phyloP scores from a whole-genome alignment of 2,888 invertebrate species.

The Charanyca ferruginea region DNA sequence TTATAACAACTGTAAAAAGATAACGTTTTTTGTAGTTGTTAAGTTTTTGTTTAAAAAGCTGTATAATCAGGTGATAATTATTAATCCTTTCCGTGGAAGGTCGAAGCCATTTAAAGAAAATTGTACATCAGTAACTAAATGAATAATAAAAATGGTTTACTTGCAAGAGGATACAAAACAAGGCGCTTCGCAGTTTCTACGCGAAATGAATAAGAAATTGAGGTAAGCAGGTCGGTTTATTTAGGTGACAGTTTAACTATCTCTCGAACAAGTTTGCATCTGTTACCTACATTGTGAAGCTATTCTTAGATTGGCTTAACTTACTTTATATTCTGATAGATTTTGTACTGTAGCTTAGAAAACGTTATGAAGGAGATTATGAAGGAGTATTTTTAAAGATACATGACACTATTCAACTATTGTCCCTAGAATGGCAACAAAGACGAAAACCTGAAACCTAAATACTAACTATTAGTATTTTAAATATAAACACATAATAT shows the following conservation, averaged over 20 bases:
- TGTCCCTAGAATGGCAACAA: too few relatives aligned
- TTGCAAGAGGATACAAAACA: conserved; percentile 46
- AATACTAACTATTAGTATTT: too few relatives aligned
- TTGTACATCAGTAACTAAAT: background rate
- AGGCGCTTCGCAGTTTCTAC: conserved; percentile 24
- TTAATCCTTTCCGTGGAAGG: too few relatives aligned
- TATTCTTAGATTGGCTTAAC: conserved; percentile 13
- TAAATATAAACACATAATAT: conserved; percentile 13
- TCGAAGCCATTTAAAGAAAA: too few relatives aligned
- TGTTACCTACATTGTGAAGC: conserved; percentile 45
- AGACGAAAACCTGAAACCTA: too few relatives aligned
- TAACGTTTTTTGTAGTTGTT: background rate
- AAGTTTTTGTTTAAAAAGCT: background rate
- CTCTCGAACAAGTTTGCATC: conserved; percentile 34
- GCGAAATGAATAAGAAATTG: conserved; percentile 52
- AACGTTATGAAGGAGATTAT: too few relatives aligned
- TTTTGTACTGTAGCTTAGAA: conserved; percentile 20
- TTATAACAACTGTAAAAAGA: conserved; percentile 22
- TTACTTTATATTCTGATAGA: conserved; percentile 23
- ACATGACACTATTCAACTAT: too few relatives aligned
- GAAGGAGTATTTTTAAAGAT: too few relatives aligned
- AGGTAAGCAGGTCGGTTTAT: conserved; percentile 45
- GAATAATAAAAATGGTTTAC: conserved; percentile 24
- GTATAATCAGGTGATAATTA: too few relatives aligned
- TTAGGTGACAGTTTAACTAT: conserved; percentile 38